Evolutionary conservation across 2,797 vertebrate species (phyloP).

Genomic region (Scyliorhinus canicula): DNA sequence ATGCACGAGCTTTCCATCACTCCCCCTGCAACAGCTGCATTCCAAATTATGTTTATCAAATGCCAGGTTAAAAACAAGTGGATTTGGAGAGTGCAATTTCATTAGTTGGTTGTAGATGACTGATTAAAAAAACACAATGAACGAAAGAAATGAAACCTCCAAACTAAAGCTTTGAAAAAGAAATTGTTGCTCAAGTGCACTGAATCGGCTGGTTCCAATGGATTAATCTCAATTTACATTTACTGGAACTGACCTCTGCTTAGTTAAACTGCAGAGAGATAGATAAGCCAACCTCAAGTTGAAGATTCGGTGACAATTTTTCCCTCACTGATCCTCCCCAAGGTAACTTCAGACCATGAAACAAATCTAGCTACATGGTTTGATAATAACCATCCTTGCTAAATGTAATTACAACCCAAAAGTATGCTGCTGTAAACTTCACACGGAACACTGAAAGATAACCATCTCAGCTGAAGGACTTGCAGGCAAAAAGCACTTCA

Average conservation of each 20-base stretch:
- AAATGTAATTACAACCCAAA: background rate
- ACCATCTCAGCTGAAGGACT: background rate
- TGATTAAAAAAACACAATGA: too few species aligned
- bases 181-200: background rate
- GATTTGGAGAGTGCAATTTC: background rate
- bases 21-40: background rate
- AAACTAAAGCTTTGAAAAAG: background rate
- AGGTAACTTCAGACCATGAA: background rate
- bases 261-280: background rate
- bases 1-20: background rate
- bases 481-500: slow-evolving; percentile 17
- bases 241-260: background rate
- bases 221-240: background rate
- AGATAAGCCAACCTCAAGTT: background rate
- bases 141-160: background rate
- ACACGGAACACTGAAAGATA: background rate
- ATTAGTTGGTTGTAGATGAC: background rate
- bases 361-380: background rate
- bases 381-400: background rate
- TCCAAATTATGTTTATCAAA: background rate
- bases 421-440: background rate
- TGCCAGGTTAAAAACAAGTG: background rate
- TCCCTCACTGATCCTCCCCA: background rate
- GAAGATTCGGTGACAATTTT: background rate
- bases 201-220: background rate